These are phyloP conservation scores for Polymixis lichenea DNA, from an alignment of 2,888 invertebrate genomes.

Conservation along the genomic window DNA sequence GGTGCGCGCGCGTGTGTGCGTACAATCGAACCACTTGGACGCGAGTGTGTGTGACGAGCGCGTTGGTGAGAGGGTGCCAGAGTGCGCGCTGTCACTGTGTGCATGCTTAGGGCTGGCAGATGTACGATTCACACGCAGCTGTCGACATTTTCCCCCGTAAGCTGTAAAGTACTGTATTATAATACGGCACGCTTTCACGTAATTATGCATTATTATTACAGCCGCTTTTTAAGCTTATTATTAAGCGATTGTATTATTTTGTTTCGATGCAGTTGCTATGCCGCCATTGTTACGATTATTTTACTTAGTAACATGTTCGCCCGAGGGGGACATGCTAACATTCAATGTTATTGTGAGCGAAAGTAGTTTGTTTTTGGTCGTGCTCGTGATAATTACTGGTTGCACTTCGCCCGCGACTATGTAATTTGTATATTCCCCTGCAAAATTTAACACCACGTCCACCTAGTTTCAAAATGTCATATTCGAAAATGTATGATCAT, in stretches of 20 bases:
- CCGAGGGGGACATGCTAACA: conserved; percentile 46
- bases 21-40: conserved; percentile 45
- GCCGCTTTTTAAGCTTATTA: conserved; percentile 80
- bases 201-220: conserved; percentile 88
- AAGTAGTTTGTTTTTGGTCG: conserved; percentile 34
- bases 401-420: not conserved
- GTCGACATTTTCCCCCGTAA: conserved; percentile 80
- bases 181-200: conserved; percentile 89
- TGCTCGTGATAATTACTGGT: conserved; percentile 14
- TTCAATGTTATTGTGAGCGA: conserved; percentile 29
- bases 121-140: conserved; percentile 86
- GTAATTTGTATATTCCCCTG: no score
- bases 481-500: no score
- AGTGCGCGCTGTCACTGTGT: conserved; percentile 71
- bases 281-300: conserved; percentile 60
- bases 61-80: conserved; percentile 58
- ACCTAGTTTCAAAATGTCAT: no score
- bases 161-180: conserved; percentile 79
- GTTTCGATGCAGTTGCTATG: conserved; percentile 83
- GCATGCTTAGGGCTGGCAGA: conserved; percentile 84
- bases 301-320: conserved; percentile 37
- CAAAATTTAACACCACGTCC: no score
- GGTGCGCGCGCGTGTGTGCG: conserved; percentile 71
- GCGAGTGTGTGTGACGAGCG: conserved; percentile 65
- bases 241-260: conserved; percentile 79